phyloP scores from a whole-genome alignment of 2,113 vertebrate genomes.

The Scytalopus superciliaris region DNA sequence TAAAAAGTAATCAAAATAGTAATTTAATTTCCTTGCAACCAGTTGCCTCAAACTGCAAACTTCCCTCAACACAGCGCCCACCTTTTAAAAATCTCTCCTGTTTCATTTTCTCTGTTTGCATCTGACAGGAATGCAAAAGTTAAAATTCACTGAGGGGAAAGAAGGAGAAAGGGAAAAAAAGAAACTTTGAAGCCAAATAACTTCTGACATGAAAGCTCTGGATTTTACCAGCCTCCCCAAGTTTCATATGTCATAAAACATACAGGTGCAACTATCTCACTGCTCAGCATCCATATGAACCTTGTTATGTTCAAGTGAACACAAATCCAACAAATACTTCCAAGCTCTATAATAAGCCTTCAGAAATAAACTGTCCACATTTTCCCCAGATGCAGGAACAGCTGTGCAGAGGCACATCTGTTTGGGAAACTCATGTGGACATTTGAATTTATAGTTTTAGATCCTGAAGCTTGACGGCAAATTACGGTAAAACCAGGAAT shows the following conservation, averaged over 20 bases:
- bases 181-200: not conserved
- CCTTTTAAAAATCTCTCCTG: not conserved
- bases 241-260: not conserved
- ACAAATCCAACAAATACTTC: not conserved
- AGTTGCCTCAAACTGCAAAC: not conserved
- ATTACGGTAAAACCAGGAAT: slow-evolving; percentile 25
- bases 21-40: not conserved
- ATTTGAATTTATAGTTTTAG: slow-evolving; percentile 8
- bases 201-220: not conserved
- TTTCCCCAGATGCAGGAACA: slow-evolving; percentile 50
- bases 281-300: not conserved
- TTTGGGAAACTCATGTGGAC: not conserved
- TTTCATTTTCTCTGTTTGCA: not conserved
- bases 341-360: slow-evolving; percentile 34
- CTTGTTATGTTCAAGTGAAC: not conserved
- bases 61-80: not conserved
- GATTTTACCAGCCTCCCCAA: not conserved
- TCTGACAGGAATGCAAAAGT: not conserved
- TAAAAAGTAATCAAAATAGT: not conserved
- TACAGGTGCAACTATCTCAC: slow-evolving; percentile 39
- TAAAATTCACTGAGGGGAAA: not conserved
- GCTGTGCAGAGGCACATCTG: slow-evolving; percentile 56
- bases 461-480: slow-evolving; percentile 4
- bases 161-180: not conserved
- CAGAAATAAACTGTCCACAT: not conserved